Percentiles rank a stretch among this genome's conserved stretches.
phyloP scores from a whole-genome alignment of 2,113 vertebrate genomes.

The Gallinago jamesoni region DNA sequence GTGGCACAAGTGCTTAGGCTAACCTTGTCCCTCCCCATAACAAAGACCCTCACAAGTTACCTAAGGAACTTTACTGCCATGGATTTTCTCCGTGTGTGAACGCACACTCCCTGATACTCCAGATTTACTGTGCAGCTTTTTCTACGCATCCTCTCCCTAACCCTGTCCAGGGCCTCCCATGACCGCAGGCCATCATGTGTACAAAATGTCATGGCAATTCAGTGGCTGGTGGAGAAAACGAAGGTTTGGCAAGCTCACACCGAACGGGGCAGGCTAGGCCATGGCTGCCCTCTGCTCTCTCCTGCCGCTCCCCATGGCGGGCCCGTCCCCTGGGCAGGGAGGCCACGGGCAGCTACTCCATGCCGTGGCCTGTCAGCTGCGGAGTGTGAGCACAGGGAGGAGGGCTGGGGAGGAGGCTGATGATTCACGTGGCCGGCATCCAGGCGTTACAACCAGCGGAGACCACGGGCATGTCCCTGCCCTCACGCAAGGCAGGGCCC shows the following conservation, averaged over 20 bases:
- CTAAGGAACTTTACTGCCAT: rapidly evolving
- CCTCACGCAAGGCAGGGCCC: not conserved
- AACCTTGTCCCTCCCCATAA: rapidly evolving
- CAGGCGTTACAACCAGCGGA: not conserved
- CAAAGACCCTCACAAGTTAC: not conserved
- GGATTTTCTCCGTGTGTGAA: not conserved
- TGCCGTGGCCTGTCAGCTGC: not conserved
- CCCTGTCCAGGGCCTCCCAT: not conserved
- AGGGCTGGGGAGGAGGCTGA: not conserved
- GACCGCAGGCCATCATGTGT: not conserved
- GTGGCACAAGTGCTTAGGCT: not conserved
- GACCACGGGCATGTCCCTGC: not conserved
- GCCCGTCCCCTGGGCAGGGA: not conserved
- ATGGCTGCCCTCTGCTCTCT: not conserved
- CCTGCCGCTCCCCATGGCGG: rapidly evolving
- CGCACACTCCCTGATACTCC: not conserved
- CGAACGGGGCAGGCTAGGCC: rapidly evolving
- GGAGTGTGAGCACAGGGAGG: not conserved
- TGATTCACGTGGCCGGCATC: not conserved
- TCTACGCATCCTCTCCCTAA: not conserved
- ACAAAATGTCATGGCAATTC: rapidly evolving
- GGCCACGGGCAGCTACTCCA: not conserved
- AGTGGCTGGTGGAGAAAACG: not conserved
- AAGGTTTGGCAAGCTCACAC: not conserved
- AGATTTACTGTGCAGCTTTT: not conserved